Evolutionary conservation across 2,888 invertebrate genomes (phyloP).

Genomic region (Leptinotarsa haldemani): DNA sequence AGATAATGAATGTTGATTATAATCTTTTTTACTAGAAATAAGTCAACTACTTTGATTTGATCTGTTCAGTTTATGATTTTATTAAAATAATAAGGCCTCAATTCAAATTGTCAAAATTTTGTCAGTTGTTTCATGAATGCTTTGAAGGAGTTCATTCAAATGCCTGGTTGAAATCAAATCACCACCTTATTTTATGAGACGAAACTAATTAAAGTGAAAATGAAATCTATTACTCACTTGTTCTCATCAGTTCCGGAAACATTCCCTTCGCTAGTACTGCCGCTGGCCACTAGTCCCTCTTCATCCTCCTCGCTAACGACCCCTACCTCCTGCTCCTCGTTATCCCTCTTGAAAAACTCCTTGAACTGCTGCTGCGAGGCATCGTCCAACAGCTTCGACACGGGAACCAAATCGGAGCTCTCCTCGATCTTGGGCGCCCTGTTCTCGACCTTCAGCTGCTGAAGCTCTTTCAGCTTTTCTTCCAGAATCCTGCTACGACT

Average conservation of each 20-base stretch:
- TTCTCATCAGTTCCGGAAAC: constrained; percentile 87
- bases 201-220: too few relatives aligned
- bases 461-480: constrained; percentile 46
- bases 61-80: too few relatives aligned
- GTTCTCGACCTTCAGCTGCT: constrained; percentile 51
- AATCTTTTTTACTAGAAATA: too few relatives aligned
- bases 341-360: constrained; percentile 71
- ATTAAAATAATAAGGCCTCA: too few relatives aligned
- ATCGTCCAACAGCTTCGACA: constrained; percentile 80
- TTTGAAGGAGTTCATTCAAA: too few relatives aligned
- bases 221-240: constrained; percentile 67
- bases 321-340: constrained; percentile 66
- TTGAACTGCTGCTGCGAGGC: constrained; percentile 75
- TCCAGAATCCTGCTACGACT: constrained; percentile 52
- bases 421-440: constrained; percentile 64
- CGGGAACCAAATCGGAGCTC: constrained; percentile 79
- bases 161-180: too few relatives aligned
- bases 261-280: constrained; percentile 83
- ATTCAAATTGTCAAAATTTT: too few relatives aligned
- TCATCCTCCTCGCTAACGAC: constrained; percentile 75
- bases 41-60: too few relatives aligned
- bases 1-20: too few relatives aligned
- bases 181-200: too few relatives aligned
- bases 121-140: too few relatives aligned
- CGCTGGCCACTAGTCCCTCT: constrained; percentile 84